phyloP scores from a whole-genome alignment of 2,888 invertebrate genomes.

The Dicyrtoma fusca region DNA sequence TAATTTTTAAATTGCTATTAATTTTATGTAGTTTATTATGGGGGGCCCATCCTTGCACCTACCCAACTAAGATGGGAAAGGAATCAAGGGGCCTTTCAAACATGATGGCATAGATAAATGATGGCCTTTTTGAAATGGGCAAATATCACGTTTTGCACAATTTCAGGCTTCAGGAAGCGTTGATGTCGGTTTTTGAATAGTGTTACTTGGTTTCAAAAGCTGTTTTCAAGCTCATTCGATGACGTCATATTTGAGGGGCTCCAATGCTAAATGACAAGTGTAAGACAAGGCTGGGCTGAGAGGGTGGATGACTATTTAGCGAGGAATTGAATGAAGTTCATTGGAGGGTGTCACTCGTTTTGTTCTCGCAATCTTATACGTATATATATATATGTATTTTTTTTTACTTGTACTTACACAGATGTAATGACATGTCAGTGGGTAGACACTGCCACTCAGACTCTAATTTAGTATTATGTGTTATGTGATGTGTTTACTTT shows the following conservation, averaged over 20 bases:
- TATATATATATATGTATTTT: not conserved
- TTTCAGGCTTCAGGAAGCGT: no score
- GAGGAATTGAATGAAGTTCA: not conserved
- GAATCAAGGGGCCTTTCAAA: no score
- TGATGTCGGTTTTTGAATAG: no score
- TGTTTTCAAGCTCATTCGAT: no score
- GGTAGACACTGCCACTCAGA: not conserved
- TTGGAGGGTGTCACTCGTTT: not conserved
- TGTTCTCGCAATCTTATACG: not conserved
- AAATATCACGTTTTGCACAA: no score
- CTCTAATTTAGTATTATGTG: constrained; percentile 16
- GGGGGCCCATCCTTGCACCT: not conserved
- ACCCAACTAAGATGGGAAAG: no score
- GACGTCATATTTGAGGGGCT: no score
- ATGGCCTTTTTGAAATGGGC: no score
- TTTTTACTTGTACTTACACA: not conserved
- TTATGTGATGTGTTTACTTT: constrained; percentile 7
- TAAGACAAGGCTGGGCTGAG: no score
- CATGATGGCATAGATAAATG: no score
- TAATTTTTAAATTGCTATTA: constrained; percentile 35
- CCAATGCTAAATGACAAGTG: no score
- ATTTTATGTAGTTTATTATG: constrained; percentile 7
- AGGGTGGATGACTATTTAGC: not conserved
- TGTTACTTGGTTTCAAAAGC: no score
- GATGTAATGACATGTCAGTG: not conserved